Evolutionary conservation across 1,140 invertebrate species (phyloP).

Genomic region (Diorhabda sublineata): DNA sequence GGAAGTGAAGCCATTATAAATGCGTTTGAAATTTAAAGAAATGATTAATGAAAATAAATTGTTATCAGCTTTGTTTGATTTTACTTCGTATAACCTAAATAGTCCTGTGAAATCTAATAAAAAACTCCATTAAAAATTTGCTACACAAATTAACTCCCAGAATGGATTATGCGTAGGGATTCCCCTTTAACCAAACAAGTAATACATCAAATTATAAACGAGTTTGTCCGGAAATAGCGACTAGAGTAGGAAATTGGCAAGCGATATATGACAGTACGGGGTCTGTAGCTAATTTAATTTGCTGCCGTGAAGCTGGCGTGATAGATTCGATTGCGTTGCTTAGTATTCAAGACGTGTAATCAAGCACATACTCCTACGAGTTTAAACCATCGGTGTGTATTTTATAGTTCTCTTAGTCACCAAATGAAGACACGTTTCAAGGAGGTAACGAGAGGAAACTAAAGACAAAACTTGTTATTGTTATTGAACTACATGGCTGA

Average conservation of each 20-base stretch:
- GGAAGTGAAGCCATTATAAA: no score
- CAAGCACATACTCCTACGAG: not conserved
- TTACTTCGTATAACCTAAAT: no score
- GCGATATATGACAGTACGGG: constrained; percentile 14
- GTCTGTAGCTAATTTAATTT: constrained; percentile 13
- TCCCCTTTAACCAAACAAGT: not conserved
- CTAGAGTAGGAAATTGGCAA: constrained; percentile 13
- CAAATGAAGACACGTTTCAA: constrained; percentile 5
- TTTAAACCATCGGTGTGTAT: not conserved
- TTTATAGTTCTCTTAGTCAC: not conserved
- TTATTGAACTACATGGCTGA: not conserved
- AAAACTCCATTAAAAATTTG: not conserved
- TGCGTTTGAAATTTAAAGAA: no score
- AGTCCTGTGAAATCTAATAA: not conserved
- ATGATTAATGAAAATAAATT: no score
- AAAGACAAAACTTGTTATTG: not conserved
- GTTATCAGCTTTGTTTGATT: no score
- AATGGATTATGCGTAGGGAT: not conserved
- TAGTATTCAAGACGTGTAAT: constrained; percentile 11
- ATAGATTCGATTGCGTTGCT: constrained; percentile 9
- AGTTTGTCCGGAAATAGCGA: constrained; percentile 10
- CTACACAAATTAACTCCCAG: not conserved
- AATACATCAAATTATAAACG: constrained; percentile 9
- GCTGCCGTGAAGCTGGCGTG: constrained; percentile 8
- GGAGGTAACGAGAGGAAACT: constrained; percentile 5